Percentiles rank a stretch among this genome's conserved stretches.
Conservation (phyloP, 2,113 vertebrate species). For the Glaucidium brasilianum region DNA sequence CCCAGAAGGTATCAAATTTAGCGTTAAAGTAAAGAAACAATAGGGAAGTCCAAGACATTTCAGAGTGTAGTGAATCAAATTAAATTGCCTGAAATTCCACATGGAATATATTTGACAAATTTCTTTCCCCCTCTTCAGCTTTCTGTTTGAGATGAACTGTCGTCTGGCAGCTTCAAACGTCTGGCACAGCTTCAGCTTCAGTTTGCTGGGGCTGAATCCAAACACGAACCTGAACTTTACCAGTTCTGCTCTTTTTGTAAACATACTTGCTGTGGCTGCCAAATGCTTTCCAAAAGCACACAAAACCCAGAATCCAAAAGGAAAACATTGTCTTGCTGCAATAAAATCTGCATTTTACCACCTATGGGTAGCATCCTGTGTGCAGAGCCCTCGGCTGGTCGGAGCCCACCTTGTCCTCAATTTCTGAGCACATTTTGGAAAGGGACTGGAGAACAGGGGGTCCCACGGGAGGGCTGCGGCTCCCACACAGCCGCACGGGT, state of each 20-base stretch:
- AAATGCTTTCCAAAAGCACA: slow-evolving; percentile 65
- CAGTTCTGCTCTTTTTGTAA: slow-evolving; percentile 62
- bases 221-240: slow-evolving; percentile 69
- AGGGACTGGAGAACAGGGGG: neutral
- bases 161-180: slow-evolving; percentile 64
- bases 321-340: slow-evolving; percentile 48
- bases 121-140: slow-evolving; percentile 67
- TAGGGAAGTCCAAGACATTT: slow-evolving; percentile 63
- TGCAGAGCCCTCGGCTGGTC: accelerated
- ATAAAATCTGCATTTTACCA: slow-evolving; percentile 8
- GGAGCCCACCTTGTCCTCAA: neutral
- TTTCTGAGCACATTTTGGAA: accelerated
- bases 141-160: slow-evolving; percentile 71
- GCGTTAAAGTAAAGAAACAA: slow-evolving; percentile 58
- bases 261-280: slow-evolving; percentile 49
- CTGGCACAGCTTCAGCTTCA: slow-evolving; percentile 58
- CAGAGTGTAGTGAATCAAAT: slow-evolving; percentile 62
- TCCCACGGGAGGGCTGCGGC: accelerated
- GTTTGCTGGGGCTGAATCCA: slow-evolving; percentile 66
- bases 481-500: accelerated
- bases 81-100: slow-evolving; percentile 65
- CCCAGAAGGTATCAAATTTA: slow-evolving; percentile 60
- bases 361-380: accelerated
- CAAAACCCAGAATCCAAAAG: slow-evolving; percentile 33
- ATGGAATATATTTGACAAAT: slow-evolving; percentile 68